Conservation (phyloP, 2,113 vertebrate genomes). For the Elephantulus edwardii region DNA sequence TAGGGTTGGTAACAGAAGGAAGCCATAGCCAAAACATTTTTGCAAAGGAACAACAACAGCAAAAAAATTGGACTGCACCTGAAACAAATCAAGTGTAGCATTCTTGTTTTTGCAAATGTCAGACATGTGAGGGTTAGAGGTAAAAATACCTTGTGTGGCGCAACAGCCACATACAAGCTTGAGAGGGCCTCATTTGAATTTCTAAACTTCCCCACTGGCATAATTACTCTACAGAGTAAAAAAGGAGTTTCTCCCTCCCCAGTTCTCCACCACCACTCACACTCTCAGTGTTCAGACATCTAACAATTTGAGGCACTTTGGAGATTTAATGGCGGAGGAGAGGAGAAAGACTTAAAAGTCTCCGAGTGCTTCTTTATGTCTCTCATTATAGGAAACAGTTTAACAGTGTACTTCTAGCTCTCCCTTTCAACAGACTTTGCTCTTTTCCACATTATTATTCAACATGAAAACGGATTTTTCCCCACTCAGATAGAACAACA, state of each 20-base stretch:
- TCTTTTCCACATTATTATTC: slow-evolving; percentile 47
- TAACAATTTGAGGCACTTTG: slow-evolving; percentile 24
- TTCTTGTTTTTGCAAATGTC: slow-evolving; percentile 4
- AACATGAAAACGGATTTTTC: slow-evolving; percentile 50
- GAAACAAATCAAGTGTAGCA: neutral
- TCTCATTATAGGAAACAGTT: slow-evolving; percentile 27
- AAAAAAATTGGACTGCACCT: neutral
- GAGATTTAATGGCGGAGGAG: slow-evolving; percentile 14
- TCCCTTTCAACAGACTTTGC: slow-evolving; percentile 11
- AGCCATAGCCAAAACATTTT: neutral
- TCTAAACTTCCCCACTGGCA: slow-evolving; percentile 2
- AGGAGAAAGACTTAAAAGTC: slow-evolving; percentile 37
- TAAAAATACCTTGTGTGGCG: neutral
- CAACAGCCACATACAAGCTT: neutral
- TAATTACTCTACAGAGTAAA: neutral
- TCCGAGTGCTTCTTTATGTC: slow-evolving; percentile 14
- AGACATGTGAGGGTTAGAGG: neutral
- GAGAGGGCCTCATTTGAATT: slow-evolving; percentile 30
- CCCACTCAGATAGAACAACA: slow-evolving; percentile 25
- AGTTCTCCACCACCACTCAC: neutral
- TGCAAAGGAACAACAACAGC: neutral
- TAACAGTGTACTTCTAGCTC: neutral
- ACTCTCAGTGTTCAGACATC: neutral
- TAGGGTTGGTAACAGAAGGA: neutral
- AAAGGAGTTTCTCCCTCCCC: neutral